Evolutionary conservation across 2,113 vertebrate genomes (phyloP).

Genomic region (Camelus bactrianus): DNA sequence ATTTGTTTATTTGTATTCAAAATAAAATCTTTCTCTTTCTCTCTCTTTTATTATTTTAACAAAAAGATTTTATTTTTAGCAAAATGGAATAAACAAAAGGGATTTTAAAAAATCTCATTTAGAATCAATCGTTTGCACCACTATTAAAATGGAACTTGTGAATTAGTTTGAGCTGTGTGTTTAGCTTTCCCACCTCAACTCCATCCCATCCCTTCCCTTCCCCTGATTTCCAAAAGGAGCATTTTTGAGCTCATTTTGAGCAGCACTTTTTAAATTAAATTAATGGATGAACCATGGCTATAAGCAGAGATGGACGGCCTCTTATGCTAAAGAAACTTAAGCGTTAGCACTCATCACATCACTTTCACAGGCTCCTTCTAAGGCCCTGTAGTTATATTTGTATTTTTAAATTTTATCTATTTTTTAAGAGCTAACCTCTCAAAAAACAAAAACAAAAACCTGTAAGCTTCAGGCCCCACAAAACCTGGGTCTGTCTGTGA

Average conservation of each 20-base stretch:
- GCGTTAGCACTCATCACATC: background rate
- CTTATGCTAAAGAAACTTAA: background rate
- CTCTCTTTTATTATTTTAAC: background rate
- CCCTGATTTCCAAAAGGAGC: background rate
- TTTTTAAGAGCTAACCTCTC: background rate
- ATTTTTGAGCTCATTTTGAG: background rate
- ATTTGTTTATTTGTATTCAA: constrained; percentile 46
- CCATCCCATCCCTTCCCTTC: background rate
- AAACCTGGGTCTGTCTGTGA: background rate
- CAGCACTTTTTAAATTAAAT: background rate
- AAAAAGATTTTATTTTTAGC: background rate
- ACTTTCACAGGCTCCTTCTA: background rate
- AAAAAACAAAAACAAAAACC: background rate
- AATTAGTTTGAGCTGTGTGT: background rate
- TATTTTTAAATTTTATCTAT: background rate
- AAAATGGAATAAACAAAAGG: background rate
- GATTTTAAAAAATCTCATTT: background rate
- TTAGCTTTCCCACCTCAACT: background rate
- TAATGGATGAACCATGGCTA: background rate
- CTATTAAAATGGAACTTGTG: background rate
- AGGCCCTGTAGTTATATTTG: background rate
- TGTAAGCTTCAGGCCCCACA: background rate
- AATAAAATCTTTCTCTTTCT: background rate
- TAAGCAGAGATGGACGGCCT: background rate
- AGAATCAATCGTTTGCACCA: background rate